Evolutionary conservation across 2,797 vertebrate species (phyloP).

Genomic region (Sphenopsis melanotis): DNA sequence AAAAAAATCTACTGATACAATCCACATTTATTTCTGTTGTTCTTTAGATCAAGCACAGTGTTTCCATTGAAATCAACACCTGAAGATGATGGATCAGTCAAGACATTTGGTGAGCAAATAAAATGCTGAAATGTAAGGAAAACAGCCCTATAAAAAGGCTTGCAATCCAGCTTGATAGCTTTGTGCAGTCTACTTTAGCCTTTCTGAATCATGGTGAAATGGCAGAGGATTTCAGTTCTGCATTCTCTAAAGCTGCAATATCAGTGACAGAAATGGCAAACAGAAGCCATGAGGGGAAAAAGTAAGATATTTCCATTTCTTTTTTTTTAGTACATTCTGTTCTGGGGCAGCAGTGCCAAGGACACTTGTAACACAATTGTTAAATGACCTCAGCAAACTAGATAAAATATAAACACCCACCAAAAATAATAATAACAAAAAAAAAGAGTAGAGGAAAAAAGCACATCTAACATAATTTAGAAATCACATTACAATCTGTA

Average conservation of each 20-base stretch:
- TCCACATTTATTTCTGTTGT: not conserved
- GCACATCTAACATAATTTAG: not conserved
- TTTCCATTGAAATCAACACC: not conserved
- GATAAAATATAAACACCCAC: not conserved
- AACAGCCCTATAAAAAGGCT: not conserved
- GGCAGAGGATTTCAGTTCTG: slow-evolving; percentile 5
- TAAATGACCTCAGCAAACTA: not conserved
- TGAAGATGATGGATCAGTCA: not conserved
- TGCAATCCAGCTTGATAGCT: not conserved
- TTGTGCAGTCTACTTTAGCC: not conserved
- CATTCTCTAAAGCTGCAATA: not conserved
- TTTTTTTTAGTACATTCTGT: not conserved
- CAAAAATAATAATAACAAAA: not conserved
- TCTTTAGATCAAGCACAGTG: not conserved
- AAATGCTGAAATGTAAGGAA: slow-evolving; percentile 17
- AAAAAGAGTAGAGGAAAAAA: not conserved
- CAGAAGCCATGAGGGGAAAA: not conserved
- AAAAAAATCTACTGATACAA: not conserved
- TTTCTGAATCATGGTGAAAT: not conserved
- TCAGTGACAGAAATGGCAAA: not conserved
- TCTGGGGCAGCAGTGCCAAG: not conserved
- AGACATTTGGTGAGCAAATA: slow-evolving; percentile 26
- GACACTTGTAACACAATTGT: not conserved
- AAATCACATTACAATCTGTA: not conserved
- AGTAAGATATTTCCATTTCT: not conserved